phyloP scores from a whole-genome alignment of 2,113 vertebrate genomes.

The Zapus hudsonius region DNA sequence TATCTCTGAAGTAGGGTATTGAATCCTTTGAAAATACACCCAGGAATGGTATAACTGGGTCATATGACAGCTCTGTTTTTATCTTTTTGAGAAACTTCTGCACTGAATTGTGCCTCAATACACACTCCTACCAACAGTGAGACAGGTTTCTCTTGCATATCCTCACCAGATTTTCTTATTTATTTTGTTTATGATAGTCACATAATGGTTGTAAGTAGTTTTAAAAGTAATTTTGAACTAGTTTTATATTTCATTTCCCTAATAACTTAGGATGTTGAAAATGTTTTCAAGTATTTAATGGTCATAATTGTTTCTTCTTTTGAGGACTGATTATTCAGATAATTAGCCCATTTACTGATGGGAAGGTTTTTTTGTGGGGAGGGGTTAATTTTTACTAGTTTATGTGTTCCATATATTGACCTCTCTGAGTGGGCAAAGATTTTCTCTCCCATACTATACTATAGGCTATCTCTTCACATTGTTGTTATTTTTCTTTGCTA shows the following conservation, averaged over 20 bases:
- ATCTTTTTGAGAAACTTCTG: neutral
- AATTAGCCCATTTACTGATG: neutral
- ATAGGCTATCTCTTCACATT: too few relatives aligned
- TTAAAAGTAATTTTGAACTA: neutral
- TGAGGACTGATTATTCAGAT: neutral
- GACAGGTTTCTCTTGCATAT: neutral
- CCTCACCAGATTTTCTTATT: neutral
- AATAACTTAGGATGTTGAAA: neutral
- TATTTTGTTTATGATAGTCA: neutral
- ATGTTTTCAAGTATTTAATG: neutral
- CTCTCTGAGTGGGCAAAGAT: too few relatives aligned
- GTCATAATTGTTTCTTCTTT: neutral
- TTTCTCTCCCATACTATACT: too few relatives aligned
- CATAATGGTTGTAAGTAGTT: too few relatives aligned
- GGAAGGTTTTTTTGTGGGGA: neutral
- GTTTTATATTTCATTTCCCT: neutral
- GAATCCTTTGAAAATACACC: neutral
- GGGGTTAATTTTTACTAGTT: neutral
- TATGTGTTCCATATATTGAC: neutral
- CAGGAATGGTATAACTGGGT: neutral
- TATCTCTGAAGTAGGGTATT: neutral
- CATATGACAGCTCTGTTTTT: neutral
- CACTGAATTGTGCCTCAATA: neutral
- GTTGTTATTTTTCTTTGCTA: too few relatives aligned
- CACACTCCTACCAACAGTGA: neutral